Base-by-base conservation (phyloP, 2,888 invertebrate species). In the Agrotis segetum region DNA sequence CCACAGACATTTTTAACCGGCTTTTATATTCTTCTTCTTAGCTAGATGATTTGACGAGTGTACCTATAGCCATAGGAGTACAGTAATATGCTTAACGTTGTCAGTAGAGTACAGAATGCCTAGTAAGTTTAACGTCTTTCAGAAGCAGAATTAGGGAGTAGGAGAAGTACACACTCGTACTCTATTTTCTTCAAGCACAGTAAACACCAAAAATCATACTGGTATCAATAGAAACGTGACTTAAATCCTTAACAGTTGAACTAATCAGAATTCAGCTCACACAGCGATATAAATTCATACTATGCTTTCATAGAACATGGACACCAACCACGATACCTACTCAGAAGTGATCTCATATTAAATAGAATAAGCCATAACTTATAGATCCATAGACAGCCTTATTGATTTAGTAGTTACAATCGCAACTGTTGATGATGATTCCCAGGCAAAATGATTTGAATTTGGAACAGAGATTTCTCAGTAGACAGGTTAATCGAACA, bases 251-350 rank as follows among this genome's bases (percentile, higher is more conserved):
- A 53, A 19, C 16, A 47, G 13, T 40, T 11, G 6, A 62, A 49
- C 49, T 63, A 46, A 52, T 65, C 65, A 56, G 24, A 21, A 79
- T 72, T 72, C 79, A 60, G 59, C 49, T 11, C 73, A 50, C 73
- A 59, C 62, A 24, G 59, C 49, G 19, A 24, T 72, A 59, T 79
- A 77, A 74, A 47, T 24, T 44, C 63, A 65, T 50, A 74, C 58
- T 66, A 55, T n/a, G 40, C 21, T 63, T 80, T 79, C 77, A 74
- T 55, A 64, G 67, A 77, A 77, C 24, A 61, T 19, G 64, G 59
- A 71, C 74, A 79, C 61, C 76, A 49, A 65, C 60, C 21, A 16
- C 29, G 59, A 60, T 14, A 49, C n/a, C 17, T 62, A 59, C 66
- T 56, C 11, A 49, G 67, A 74, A 77, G 16, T 49, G 47, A 21